Conservation (phyloP, 2,888 invertebrate genomes). For the Harpalus rufipes region DNA sequence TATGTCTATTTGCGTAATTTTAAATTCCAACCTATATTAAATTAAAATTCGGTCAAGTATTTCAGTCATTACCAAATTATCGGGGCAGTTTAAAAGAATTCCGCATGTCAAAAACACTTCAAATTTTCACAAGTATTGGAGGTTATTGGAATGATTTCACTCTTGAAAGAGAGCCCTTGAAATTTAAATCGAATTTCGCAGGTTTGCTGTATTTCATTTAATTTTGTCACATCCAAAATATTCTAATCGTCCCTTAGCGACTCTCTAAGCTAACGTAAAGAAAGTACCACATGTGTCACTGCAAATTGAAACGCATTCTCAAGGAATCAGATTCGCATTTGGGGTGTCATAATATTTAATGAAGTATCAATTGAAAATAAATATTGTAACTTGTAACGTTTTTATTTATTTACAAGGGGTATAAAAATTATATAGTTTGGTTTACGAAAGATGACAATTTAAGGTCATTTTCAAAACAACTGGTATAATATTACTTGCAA, state of each 20-base stretch:
- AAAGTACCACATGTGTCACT: too few relatives aligned
- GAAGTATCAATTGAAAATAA: too few relatives aligned
- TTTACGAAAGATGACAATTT: too few relatives aligned
- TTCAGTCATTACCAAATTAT: not conserved
- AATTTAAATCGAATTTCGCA: not conserved
- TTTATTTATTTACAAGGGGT: too few relatives aligned
- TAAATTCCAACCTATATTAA: not conserved
- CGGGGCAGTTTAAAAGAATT: not conserved
- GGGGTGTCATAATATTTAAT: too few relatives aligned
- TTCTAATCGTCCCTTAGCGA: not conserved
- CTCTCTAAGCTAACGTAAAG: not conserved
- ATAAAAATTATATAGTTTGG: too few relatives aligned
- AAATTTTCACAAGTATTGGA: not conserved
- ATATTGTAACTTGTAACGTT: too few relatives aligned
- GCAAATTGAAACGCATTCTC: too few relatives aligned
- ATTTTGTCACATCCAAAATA: not conserved
- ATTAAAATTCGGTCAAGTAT: not conserved
- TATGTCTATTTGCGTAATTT: not conserved
- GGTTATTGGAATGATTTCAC: not conserved
- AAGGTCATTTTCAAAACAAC: too few relatives aligned
- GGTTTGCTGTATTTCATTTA: not conserved
- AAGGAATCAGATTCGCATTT: too few relatives aligned
- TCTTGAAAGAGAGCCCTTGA: not conserved
- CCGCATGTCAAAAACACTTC: not conserved
- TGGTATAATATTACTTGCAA: too few relatives aligned